These are phyloP conservation scores for Palythoa caribaeorum DNA, from an alignment of 92 coral and sea anemone genomes.

Conservation along the genomic window DNA sequence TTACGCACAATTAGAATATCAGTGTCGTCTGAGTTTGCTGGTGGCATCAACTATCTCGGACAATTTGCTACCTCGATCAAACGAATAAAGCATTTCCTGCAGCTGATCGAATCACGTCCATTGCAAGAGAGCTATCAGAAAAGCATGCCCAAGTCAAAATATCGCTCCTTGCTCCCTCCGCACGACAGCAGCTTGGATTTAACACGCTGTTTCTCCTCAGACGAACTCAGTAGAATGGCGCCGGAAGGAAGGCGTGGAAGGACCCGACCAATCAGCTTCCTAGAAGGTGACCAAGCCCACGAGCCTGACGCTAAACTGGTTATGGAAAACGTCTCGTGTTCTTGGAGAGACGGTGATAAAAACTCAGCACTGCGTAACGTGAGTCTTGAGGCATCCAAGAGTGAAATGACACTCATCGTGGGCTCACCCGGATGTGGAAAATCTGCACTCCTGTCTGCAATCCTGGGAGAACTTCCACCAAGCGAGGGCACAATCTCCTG, in stretches of 20 bases:
- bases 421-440: slow-evolving; percentile 91
- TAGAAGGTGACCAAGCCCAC: slow-evolving; percentile 41
- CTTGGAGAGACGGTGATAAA: slow-evolving; percentile 78
- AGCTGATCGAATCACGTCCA: slow-evolving; percentile 73
- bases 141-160: slow-evolving; percentile 64
- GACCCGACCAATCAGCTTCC: slow-evolving; percentile 41
- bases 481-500: slow-evolving; percentile 76
- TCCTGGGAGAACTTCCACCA: slow-evolving; percentile 83
- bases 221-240: slow-evolving; percentile 75
- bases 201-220: slow-evolving; percentile 69
- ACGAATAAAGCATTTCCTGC: slow-evolving; percentile 77
- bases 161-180: slow-evolving; percentile 80
- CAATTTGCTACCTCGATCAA: slow-evolving; percentile 66
- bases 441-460: slow-evolving; percentile 81
- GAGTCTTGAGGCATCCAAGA: slow-evolving; percentile 69
- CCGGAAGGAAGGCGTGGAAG: slow-evolving; percentile 53
- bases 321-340: slow-evolving; percentile 74
- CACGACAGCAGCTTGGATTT: slow-evolving; percentile 73
- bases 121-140: slow-evolving; percentile 57
- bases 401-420: slow-evolving; percentile 81
- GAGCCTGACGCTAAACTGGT: slow-evolving; percentile 36
- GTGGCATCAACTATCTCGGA: slow-evolving; percentile 78
- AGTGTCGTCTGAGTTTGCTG: slow-evolving; percentile 81
- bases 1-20: slow-evolving; percentile 81
- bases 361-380: slow-evolving; percentile 67